Conservation (phyloP, 2,113 vertebrate genomes). For the Caretta caretta region DNA sequence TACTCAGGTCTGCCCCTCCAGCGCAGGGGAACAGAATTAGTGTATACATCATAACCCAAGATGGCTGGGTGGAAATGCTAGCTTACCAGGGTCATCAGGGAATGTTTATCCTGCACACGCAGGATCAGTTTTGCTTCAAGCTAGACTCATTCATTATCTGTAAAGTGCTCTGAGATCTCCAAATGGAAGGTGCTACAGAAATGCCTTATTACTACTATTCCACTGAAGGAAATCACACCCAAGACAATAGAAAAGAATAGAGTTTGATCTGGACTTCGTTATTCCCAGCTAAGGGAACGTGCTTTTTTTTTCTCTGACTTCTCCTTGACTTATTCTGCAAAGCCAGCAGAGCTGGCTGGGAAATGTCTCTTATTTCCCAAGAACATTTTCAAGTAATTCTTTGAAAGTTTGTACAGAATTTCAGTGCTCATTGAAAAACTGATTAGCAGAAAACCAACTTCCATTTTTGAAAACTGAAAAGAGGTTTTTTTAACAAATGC, state of each 20-base stretch:
- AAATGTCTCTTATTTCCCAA: not conserved
- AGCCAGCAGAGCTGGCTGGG: not conserved
- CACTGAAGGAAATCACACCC: not conserved
- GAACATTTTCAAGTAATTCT: not conserved
- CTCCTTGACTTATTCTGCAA: not conserved
- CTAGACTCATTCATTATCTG: not conserved
- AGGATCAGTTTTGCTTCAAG: constrained; percentile 34
- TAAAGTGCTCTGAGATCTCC: not conserved
- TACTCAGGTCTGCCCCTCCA: not conserved
- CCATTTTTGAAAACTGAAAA: rapidly evolving
- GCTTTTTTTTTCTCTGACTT: not conserved
- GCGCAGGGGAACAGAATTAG: not conserved
- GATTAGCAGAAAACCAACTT: not conserved
- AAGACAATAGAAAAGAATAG: not conserved
- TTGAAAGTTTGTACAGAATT: not conserved
- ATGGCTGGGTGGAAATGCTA: not conserved
- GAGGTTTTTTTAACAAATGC: not conserved
- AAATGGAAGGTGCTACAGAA: not conserved
- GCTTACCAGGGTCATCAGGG: not conserved
- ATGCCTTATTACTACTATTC: not conserved
- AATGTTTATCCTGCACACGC: not conserved
- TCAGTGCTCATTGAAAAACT: not conserved
- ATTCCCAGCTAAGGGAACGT: not conserved
- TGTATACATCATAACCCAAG: not conserved
- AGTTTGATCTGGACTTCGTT: not conserved